Evolutionary conservation across 2,888 invertebrate genomes (phyloP).

Genomic region (Cephus pulcher): DNA sequence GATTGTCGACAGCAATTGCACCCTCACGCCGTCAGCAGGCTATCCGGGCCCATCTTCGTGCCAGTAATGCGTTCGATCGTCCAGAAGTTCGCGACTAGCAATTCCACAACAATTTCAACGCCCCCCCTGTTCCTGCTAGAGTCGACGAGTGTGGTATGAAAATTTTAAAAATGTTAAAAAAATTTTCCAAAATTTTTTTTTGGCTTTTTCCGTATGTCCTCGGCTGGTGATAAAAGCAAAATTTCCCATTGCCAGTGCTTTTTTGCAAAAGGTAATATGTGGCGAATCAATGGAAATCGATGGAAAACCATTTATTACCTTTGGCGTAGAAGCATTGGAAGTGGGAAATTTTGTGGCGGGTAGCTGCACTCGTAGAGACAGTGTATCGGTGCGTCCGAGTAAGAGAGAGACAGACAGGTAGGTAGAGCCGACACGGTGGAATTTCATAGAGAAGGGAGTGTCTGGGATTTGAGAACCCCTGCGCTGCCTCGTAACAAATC

Average conservation of each 20-base stretch:
- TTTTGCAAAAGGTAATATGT: too few relatives aligned
- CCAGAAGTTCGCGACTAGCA: not conserved
- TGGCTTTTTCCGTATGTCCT: not conserved
- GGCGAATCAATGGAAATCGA: too few relatives aligned
- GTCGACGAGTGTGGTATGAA: not conserved
- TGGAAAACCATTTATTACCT: too few relatives aligned
- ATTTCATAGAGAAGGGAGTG: not conserved
- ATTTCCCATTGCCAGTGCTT: too few relatives aligned
- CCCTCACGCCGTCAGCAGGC: not conserved
- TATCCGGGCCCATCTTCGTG: not conserved
- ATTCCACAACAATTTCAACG: not conserved
- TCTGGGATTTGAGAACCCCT: conserved; percentile 43
- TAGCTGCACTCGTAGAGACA: not conserved
- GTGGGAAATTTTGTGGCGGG: too few relatives aligned
- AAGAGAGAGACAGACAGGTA: not conserved
- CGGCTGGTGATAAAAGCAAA: too few relatives aligned
- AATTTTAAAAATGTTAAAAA: not conserved
- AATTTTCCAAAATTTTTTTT: not conserved
- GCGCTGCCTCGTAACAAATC: conserved; percentile 50
- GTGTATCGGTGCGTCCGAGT: too few relatives aligned
- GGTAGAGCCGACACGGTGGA: not conserved
- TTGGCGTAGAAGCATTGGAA: too few relatives aligned
- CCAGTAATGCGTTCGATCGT: not conserved
- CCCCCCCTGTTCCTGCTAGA: too few relatives aligned
- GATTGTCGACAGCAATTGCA: not conserved